Evolutionary conservation across 2,113 vertebrate species (phyloP).

Genomic region (Scatophagus argus): DNA sequence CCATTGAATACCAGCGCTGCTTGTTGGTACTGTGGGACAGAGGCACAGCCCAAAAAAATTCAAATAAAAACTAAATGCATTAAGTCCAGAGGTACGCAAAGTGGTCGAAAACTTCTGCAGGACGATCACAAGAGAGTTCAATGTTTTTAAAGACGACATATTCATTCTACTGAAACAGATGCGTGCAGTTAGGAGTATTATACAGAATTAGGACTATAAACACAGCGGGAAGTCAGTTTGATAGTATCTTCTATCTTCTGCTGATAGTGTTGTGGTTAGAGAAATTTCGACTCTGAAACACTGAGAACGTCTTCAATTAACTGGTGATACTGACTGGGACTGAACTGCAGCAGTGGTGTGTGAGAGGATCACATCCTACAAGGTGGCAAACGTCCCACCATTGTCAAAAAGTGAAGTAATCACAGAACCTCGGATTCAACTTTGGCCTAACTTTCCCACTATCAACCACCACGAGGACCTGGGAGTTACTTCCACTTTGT

Average conservation of each 20-base stretch:
- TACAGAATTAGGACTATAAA: constrained; percentile 39
- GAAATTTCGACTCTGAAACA: constrained; percentile 24
- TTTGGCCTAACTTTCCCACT: no score
- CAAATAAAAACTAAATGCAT: neutral
- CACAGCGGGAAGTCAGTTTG: constrained; percentile 36
- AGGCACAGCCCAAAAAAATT: neutral
- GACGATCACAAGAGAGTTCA: constrained; percentile 36
- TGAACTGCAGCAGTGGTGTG: neutral
- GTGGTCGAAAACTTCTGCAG: constrained; percentile 1
- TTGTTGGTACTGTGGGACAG: constrained; percentile 39
- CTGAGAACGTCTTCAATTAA: constrained; percentile 5
- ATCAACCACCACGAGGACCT: no score
- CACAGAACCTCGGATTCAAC: constrained; percentile 27
- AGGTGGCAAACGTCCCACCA: constrained; percentile 9
- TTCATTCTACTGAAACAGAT: constrained; percentile 42
- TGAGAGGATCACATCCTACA: neutral
- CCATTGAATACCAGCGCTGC: constrained; percentile 45
- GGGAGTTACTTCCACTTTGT: neutral
- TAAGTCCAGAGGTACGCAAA: constrained; percentile 35
- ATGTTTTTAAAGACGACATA: constrained; percentile 22
- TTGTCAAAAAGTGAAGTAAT: constrained; percentile 24
- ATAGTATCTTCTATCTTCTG: constrained; percentile 4
- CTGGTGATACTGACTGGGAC: constrained; percentile 16
- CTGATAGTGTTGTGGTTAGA: constrained; percentile 41
- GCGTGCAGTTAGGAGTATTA: constrained; percentile 46